Evolutionary conservation across 2,797 vertebrate species (phyloP), one percentile per base, ranked within the genome.

Genomic region (Ctenochaetus hawaiiensis): DNA sequence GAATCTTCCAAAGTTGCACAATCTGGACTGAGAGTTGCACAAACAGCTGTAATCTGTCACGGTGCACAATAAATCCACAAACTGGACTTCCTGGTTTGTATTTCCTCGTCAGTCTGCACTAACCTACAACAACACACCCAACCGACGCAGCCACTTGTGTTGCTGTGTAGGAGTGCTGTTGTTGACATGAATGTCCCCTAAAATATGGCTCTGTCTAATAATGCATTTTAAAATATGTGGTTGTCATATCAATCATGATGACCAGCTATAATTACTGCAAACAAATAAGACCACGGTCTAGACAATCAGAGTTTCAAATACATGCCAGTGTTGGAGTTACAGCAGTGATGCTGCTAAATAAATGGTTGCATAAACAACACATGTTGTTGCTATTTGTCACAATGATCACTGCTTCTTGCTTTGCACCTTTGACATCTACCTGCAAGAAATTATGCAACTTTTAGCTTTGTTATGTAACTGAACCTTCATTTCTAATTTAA

Each of bases 211-310:
- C 37, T 51, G 30, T 20, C 23, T 48, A 11, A 14, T 14, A 11
- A 44, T 49, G 60, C 62, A 44, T 39, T 73, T 53, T 47, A 16
- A 64, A 67, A 68, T 77, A 58, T n/a, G 47, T n/a, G 43, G 37
- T 18, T 65, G 62, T 66, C 49, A 62, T 58, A 45, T 67, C 20
- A 39, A 51, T 43, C 44, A 39, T 26, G 8, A 63, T 49, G 39
- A 2, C 52, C 23, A 20, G 18, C 9, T 78, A 23, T 78, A 66
- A 69, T 73, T 73, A 66, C n/a, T 11, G 49, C 20, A 56, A 64
- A 61, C 59, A 64, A 60, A 67, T 41, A 69, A 56, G 41, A 68
- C 49, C 20, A 37, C 10, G 4, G 71, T 79, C 68, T 79, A 70
- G 72, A 78, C 56, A 17, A 62, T 6, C 2, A 1, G 8, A 11